Evolutionary conservation across 2,113 vertebrate species (phyloP).

Genomic region (Tachysurus vachellii): DNA sequence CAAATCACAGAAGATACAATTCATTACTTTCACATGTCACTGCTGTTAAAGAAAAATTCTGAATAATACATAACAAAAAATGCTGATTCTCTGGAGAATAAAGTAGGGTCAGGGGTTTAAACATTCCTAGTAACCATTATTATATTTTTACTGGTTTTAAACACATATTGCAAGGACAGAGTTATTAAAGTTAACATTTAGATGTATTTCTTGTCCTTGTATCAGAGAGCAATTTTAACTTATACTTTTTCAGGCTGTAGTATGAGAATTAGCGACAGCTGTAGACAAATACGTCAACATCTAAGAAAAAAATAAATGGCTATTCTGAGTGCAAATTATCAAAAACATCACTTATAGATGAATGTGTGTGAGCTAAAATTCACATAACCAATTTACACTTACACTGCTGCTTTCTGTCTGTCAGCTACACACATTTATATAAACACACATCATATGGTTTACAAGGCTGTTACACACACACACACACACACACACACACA

Average conservation of each 20-base stretch:
- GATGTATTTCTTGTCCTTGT: not conserved
- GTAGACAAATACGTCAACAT: not conserved
- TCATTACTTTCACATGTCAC: not conserved
- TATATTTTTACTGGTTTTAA: not conserved
- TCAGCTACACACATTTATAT: not conserved
- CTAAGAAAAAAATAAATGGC: not conserved
- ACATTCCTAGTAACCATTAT: not conserved
- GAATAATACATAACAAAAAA: not conserved
- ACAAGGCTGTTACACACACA: not conserved
- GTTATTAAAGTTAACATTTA: not conserved
- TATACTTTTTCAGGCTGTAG: not conserved
- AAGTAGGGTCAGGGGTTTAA: not conserved
- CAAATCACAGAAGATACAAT: not conserved
- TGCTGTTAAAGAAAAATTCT: not conserved
- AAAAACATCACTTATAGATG: not conserved
- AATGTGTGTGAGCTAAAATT: not conserved
- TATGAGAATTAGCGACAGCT: not conserved
- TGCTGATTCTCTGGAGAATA: not conserved
- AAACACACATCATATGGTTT: not conserved
- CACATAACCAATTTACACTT: conserved; percentile 16
- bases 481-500: conserved; percentile 1
- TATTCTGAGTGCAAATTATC: not conserved
- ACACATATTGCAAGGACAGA: not conserved
- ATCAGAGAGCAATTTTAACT: not conserved
- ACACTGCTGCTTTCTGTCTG: conserved; percentile 2